A percentile compares a stretch with the other conserved stretches of the same genome.
Conservation (phyloP, 1,140 invertebrate species). For the Physella acuta region DNA sequence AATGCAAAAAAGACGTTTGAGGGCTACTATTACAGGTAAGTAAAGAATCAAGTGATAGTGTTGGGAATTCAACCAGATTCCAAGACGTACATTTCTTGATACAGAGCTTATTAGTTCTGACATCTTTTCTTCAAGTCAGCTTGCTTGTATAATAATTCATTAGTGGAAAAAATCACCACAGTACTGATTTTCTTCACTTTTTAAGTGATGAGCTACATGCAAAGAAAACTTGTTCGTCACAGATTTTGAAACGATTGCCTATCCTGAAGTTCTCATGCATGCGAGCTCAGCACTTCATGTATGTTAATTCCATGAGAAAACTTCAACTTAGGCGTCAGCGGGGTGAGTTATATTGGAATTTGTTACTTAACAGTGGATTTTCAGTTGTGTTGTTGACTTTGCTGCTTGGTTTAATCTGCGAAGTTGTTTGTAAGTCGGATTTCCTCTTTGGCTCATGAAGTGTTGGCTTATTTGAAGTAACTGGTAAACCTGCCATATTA, state of each 20-base stretch:
- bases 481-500: no score
- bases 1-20: slow-evolving; percentile 26
- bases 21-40: slow-evolving; percentile 12
- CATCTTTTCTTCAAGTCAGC: no score
- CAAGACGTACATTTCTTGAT: no score
- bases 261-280: not conserved
- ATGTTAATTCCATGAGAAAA: slow-evolving; percentile 24
- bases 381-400: no score
- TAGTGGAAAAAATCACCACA: slow-evolving; percentile 17
- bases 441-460: no score
- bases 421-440: no score
- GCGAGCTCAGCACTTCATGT: slow-evolving; percentile 16
- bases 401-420: no score
- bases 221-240: not conserved
- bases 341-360: slow-evolving; percentile 9
- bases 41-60: not conserved
- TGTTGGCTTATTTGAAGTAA: no score
- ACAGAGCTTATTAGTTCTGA: no score
- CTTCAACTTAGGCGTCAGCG: slow-evolving; percentile 9
- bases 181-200: not conserved
- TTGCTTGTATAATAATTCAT: no score
- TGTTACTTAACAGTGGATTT: no score
- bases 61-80: no score
- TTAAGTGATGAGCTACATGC: not conserved
- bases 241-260: slow-evolving; percentile 20